Percentiles rank a stretch among this genome's conserved stretches.
These are phyloP conservation scores for Paramormyrops kingsleyae DNA, from an alignment of 2,113 vertebrate genomes.

Conservation along the genomic window DNA sequence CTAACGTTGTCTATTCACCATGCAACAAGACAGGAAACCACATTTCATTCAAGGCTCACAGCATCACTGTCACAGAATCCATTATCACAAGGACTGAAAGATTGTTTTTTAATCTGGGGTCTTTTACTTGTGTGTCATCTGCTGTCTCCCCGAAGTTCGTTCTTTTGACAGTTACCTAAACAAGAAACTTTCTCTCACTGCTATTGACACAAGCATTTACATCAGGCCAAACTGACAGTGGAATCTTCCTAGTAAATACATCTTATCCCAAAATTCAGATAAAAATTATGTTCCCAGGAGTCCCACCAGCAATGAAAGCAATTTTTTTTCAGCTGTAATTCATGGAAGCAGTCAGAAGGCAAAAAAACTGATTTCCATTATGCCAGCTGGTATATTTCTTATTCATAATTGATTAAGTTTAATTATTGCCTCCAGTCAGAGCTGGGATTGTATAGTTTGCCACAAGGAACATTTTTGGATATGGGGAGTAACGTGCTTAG, in stretches of 20 bases:
- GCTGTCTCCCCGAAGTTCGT: background rate
- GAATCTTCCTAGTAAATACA: background rate
- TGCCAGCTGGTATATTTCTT: background rate
- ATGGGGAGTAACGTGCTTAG: background rate
- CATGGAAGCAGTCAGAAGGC: background rate
- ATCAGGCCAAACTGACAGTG: background rate
- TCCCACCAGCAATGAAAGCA: background rate
- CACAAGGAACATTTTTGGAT: background rate
- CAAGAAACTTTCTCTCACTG: background rate
- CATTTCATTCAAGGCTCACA: background rate
- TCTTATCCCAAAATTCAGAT: background rate
- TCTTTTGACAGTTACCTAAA: background rate
- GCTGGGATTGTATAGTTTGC: background rate
- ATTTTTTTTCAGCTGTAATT: background rate
- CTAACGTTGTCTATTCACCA: background rate
- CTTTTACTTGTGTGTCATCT: background rate
- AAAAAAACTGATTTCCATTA: background rate
- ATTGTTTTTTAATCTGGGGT: background rate
- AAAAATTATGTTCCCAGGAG: background rate
- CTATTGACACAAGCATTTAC: background rate
- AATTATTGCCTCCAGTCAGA: background rate
- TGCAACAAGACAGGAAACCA: background rate
- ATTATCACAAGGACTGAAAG: background rate
- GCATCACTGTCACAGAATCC: background rate
- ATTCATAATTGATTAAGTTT: background rate